Evolutionary conservation across 2,888 invertebrate genomes (phyloP), one percentile per base, ranked within the genome.

Genomic region (Scaeva pyrastri): DNA sequence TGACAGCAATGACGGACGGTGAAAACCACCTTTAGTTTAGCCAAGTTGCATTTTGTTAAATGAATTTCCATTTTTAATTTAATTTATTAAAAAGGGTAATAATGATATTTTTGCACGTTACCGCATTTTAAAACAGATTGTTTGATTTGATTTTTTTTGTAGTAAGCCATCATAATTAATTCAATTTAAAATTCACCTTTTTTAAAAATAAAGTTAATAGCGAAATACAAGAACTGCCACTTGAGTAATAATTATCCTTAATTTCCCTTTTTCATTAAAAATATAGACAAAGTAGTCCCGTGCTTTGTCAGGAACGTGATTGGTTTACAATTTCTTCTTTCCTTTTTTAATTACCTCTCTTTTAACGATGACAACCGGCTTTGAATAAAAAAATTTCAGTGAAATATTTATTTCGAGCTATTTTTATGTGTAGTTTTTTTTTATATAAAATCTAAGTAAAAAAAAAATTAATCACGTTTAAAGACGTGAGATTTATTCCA

Each of bases 161-260:
- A n/a, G n/a, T n/a, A n/a, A n/a, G 79, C 71, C 84, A 79, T 75
- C 77, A 78, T 78, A 74, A 78, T 84, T 83, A 74, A 78, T 70
- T 79, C 45, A 64, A 56, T 74, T 1, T 64, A 74, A 79, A 79
- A 74, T 79, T 73, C 21, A 68, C 55, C 72, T 48, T n/a, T n/a
- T n/a, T n/a, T n/a, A 21, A 6, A 39, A n/a, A 58, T 1, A 62
- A 55, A 26, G 0, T n/a, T n/a, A 31, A n/a, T 10, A 1, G n/a
- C 14, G 0, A 55, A 55, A 55, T 10, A 23, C 21, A 52, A 23
- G 41, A 56, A 50, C 41, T 71, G 11, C 41, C 23, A 21, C 21
- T 58, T 26, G 19, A 71, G 50, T 62, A 71, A 55, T 76, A 82
- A 82, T 76, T 82, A 82, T 82, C 72, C 52, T 68, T 77, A 60